Conservation (phyloP, 2,888 invertebrate genomes). For the Macrophya alboannulata region DNA sequence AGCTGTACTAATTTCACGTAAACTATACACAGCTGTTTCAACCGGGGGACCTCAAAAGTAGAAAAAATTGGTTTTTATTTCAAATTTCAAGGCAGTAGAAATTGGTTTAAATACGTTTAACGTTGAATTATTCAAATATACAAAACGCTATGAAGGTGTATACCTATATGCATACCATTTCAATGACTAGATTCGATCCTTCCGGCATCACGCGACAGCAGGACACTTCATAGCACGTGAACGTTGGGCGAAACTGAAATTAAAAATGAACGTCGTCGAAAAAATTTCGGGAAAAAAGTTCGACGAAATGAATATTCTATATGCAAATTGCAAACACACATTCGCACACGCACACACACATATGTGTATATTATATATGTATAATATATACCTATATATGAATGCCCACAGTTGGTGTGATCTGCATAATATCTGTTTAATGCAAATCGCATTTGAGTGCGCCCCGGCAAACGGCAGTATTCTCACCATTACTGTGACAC, state of each 20-base stretch:
- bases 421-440: slow-evolving; percentile 72
- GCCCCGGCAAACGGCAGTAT: slow-evolving; percentile 62
- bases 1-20: neutral
- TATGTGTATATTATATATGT: neutral
- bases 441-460: slow-evolving; percentile 77
- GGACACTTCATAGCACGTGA: neutral
- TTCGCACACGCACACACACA: neutral
- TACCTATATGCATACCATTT: neutral
- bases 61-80: neutral
- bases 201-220: neutral
- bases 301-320: slow-evolving; percentile 27
- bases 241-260: neutral
- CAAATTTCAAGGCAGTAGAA: neutral
- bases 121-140: neutral
- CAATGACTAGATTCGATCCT: neutral
- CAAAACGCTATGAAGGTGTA: neutral
- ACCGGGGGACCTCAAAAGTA: neutral
- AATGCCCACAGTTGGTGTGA: slow-evolving; percentile 57
- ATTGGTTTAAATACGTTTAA: neutral
- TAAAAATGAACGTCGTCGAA: neutral
- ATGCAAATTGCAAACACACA: slow-evolving; percentile 30
- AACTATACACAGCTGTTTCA: neutral
- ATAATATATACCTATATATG: slow-evolving; percentile 1
- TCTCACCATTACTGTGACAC: neutral
- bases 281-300: slow-evolving; percentile 8